Conservation (phyloP, 2,888 invertebrate genomes). For the Dicyrtomina minuta region DNA sequence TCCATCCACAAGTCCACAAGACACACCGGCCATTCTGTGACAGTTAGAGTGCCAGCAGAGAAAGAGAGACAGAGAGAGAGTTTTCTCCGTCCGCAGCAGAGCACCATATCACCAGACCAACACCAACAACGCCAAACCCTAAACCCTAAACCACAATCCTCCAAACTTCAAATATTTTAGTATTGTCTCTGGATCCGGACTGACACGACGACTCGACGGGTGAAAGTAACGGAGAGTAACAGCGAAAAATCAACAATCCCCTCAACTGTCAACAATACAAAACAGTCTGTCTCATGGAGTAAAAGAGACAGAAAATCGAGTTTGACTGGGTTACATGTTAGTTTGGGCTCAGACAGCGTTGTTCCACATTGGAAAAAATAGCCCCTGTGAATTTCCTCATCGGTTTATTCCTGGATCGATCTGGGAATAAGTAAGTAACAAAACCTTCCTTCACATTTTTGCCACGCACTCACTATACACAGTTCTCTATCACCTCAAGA, state of each 20-base stretch:
- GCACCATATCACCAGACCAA: neutral
- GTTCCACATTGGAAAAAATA: conserved; percentile 36
- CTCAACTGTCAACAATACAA: no score
- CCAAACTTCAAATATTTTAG: no score
- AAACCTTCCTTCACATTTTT: neutral
- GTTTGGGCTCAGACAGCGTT: conserved; percentile 5
- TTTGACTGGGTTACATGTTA: neutral
- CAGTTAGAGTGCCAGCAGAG: no score
- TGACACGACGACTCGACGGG: no score
- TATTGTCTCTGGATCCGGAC: no score
- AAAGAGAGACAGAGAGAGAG: no score
- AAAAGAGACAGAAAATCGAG: neutral
- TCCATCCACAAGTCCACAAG: neutral
- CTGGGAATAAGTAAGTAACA: conserved; percentile 52
- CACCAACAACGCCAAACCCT: neutral
- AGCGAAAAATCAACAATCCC: no score
- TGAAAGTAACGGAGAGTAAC: no score
- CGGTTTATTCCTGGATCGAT: conserved; percentile 53
- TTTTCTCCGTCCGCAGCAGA: neutral
- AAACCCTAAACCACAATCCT: no score
- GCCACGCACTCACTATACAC: neutral
- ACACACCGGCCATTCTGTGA: no score
- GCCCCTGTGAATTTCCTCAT: conserved; percentile 52
- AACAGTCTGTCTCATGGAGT: no score
- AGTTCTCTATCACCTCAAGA: no score